phyloP scores from a whole-genome alignment of 2,888 invertebrate genomes.

The Caenorhabditis japonica region DNA sequence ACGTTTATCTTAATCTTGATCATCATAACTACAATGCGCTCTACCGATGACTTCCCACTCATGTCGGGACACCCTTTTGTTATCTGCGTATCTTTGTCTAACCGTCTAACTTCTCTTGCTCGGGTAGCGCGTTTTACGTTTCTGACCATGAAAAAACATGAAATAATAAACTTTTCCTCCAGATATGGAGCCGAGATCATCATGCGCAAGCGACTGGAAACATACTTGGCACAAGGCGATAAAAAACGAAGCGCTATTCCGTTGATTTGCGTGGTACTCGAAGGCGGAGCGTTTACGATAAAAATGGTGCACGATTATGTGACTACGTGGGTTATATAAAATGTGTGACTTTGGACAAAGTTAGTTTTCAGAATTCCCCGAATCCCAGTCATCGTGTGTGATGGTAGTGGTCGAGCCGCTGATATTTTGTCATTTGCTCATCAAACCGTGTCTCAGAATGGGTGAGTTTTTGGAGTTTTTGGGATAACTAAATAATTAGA shows the following conservation, averaged over 20 bases:
- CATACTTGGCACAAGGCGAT: constrained; percentile 81
- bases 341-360: no score
- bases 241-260: constrained; percentile 78
- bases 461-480: constrained; percentile 55
- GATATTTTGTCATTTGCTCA: constrained; percentile 94
- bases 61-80: no score
- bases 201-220: constrained; percentile 91
- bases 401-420: constrained; percentile 92
- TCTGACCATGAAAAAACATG: no score
- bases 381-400: constrained; percentile 85
- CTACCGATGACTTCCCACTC: no score
- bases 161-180: no score
- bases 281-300: constrained; percentile 97
- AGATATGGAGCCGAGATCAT: constrained; percentile 85
- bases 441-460: constrained; percentile 82
- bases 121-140: no score
- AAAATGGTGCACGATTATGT: constrained; percentile 96
- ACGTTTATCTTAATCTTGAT: no score
- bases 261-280: constrained; percentile 95
- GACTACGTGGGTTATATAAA: constrained; percentile 79
- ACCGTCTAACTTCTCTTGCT: no score
- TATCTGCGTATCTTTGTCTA: no score
- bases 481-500: neutral
- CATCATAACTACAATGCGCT: no score
- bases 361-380: constrained; percentile 61